Base-by-base conservation (phyloP, 2,113 vertebrate species). In the Campylomormyrus numenius region DNA sequence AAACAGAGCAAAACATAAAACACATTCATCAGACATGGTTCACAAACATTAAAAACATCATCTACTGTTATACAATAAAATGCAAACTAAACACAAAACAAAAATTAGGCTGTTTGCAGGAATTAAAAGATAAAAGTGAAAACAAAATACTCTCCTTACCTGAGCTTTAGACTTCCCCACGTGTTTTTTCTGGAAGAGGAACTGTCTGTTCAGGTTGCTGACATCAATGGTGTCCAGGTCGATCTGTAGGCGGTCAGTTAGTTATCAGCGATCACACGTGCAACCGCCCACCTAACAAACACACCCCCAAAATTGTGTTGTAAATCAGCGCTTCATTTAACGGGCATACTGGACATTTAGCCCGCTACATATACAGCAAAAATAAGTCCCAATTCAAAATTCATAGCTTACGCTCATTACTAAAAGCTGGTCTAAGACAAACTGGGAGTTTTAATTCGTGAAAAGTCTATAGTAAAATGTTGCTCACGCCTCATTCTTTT, bases 171-270 rank as follows among this genome's bases (percentile, higher is more conserved):
- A 99, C 93, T 98, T 98, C 90, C 98, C 98, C 89, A 99, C 98
- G 95, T 99, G 98, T 89, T 99, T 99, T 96, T 99, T 99, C 93
- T 99, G 98, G 93, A 99, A 99, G 91, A 99, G 96, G 93, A 99
- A 99, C 93, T 99, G 98, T 80, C 98, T 96, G 94, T 99, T 99
- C 91, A 99, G 96, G 93, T 99, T 99, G 95, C 98, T 99, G 93
- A 99, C 98, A 92, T 99, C 98, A 56, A 99, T 99, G 24, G 97
- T 99, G 95, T 99, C 98, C 96, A 99, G 92, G 94, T 99, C 98
- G 93, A 99, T 98, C 98, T 99, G 93, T 5, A 1, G 93, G 94
- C 5, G 19, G 53, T 21, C 53, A 94, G 7, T 52, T n/a, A 58
- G 9, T 19, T 31, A 53, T 56, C 46, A 88, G 3, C 19, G 48